Evolutionary conservation across 2,888 invertebrate species (phyloP), one percentile per base, ranked within the genome.

Genomic region (Rhagonycha lutea): DNA sequence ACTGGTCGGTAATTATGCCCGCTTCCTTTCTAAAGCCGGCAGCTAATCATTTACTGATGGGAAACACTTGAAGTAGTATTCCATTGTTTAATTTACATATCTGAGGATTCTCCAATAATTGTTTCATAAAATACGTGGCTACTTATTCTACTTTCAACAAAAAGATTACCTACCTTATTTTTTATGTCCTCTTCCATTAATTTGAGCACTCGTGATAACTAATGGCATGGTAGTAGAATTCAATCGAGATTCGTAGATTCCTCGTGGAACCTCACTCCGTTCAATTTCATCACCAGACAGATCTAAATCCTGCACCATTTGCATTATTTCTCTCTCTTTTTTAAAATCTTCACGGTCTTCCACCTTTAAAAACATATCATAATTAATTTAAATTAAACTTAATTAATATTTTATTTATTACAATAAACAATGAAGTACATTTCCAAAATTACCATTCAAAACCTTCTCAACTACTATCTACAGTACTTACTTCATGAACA

Each of bases 281-380:
- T 94, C 94, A 80, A 92, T 88, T 80, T 94, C 93, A 77, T 95
- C 95, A 0, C 94, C 94, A 67, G 94, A 93, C 71, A 97, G 90
- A 84, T 94, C 96, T 82, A 97, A 89, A 18, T 96, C 97, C n/a
- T 96, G 95, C 79, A 97, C 95, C 92, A 97, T 92, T 89, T 97
- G 97, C 88, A 96, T 95, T 81, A 97, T 96, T 89, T 97, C 96
- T 3, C 96, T 91, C 87, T 96, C 96, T 86, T 96, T 96, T 87
- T 96, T 96, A 86, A 94, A 90, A 85, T 95, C 95, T 84, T 93
- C 92, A 78, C 93, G 89, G 82, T 91, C 92, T 88, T 92, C 92
- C 86, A 91, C 90, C 91, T 91, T 88, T 78, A 90, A 84, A n/a
- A 65, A 75, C 68, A 75, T 70, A 74, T 61, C 3, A 69, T 11